Conservation (phyloP, 2,797 vertebrate genomes). For the Liasis olivaceus region DNA sequence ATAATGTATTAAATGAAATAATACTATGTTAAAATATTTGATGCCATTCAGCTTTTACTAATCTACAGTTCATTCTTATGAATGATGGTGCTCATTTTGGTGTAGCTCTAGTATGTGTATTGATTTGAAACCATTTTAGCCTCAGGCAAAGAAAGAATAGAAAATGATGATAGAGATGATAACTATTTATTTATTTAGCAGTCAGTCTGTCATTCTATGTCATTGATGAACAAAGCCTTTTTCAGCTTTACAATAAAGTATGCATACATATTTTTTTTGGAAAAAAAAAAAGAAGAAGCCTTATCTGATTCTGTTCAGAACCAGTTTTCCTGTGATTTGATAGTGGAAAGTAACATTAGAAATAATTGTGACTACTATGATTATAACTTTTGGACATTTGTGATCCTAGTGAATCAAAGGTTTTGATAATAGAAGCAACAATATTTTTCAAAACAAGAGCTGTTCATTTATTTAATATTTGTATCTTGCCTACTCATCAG, state of each 20-base stretch:
- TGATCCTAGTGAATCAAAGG: neutral
- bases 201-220: neutral
- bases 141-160: neutral
- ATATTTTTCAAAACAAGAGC: neutral
- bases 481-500: neutral
- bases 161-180: neutral
- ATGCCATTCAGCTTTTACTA: constrained; percentile 10
- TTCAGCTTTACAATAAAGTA: neutral
- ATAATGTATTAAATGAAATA: constrained; percentile 31
- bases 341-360: neutral
- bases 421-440: neutral
- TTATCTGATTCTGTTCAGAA: neutral
- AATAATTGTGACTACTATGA: neutral
- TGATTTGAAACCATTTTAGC: neutral
- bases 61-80: neutral
- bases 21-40: neutral
- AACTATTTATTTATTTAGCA: neutral
- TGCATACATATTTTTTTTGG: neutral
- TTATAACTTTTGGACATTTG: neutral
- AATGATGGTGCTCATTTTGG: neutral
- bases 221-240: neutral
- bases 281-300: neutral
- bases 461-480: too few relatives aligned
- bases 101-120: neutral
- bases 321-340: neutral